These are phyloP conservation scores for Aphidoletes aphidimyza DNA, from an alignment of 2,888 invertebrate species.

Conservation along the genomic window DNA sequence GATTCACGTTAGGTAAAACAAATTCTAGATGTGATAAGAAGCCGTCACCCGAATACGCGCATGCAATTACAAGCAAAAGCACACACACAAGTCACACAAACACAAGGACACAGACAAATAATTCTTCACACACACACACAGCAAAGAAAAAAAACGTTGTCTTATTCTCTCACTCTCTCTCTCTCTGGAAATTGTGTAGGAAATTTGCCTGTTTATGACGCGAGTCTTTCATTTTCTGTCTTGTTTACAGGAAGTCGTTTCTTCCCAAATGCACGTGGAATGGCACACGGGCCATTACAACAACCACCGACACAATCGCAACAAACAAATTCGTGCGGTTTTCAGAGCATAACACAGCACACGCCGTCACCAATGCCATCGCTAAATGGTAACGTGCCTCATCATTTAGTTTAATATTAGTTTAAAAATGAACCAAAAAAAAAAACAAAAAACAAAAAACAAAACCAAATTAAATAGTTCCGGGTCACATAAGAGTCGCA, in stretches of 20 bases:
- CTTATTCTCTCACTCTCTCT: background rate
- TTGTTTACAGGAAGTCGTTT: slow-evolving; percentile 57
- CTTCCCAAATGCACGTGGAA: slow-evolving; percentile 55
- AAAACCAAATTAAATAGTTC: background rate
- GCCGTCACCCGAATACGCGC: too few species aligned
- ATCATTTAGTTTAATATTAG: background rate
- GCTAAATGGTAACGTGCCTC: slow-evolving; percentile 37
- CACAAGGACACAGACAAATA: too few species aligned
- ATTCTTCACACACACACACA: too few species aligned
- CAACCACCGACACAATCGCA: slow-evolving; percentile 69
- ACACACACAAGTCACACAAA: too few species aligned
- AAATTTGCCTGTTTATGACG: background rate
- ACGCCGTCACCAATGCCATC: slow-evolving; percentile 62
- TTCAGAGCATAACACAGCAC: slow-evolving; percentile 70
- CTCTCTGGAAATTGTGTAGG: background rate
- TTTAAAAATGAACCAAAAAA: too few species aligned
- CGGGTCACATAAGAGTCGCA: background rate
- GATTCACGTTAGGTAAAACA: too few species aligned
- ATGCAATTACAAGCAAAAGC: too few species aligned
- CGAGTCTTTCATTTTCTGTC: slow-evolving; percentile 53
- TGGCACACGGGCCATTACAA: slow-evolving; percentile 81
- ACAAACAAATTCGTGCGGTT: slow-evolving; percentile 70
- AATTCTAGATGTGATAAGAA: too few species aligned
- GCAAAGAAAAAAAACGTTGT: background rate
- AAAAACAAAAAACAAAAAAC: background rate